These are phyloP conservation scores for Lutraria rhynchaena DNA, from an alignment of 1,140 invertebrate genomes.

Conservation along the genomic window DNA sequence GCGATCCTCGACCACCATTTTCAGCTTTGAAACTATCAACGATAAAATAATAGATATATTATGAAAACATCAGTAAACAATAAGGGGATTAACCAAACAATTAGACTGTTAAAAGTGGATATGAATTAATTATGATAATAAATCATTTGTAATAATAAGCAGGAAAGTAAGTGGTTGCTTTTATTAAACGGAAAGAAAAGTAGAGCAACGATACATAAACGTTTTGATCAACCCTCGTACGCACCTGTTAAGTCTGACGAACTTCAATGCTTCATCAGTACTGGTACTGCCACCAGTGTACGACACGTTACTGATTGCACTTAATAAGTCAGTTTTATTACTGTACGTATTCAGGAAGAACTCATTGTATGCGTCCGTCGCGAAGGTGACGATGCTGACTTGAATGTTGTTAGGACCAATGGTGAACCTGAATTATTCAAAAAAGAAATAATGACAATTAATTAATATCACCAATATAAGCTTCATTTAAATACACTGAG, in stretches of 20 bases:
- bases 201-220: background rate
- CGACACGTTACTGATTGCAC: background rate
- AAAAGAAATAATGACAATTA: background rate
- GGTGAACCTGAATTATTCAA: conserved; percentile 3
- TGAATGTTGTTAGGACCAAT: conserved; percentile 43
- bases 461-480: too few species aligned
- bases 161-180: conserved; percentile 66
- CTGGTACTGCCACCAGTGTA: conserved; percentile 2
- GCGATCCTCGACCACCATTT: background rate
- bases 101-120: too few species aligned
- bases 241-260: conserved; percentile 13
- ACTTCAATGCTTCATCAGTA: conserved; percentile 14
- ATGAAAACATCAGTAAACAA: too few species aligned
- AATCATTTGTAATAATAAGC: conserved; percentile 58
- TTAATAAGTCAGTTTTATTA: conserved; percentile 10
- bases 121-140: conserved; percentile 13
- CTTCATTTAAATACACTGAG: too few species aligned
- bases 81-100: conserved; percentile 28
- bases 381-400: conserved; percentile 47
- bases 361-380: background rate
- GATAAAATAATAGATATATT: too few species aligned
- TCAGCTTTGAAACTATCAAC: background rate
- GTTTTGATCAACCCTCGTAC: background rate
- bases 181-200: conserved; percentile 29
- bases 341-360: conserved; percentile 44